These are phyloP conservation scores for Coelopa frigida DNA, from an alignment of 1,140 invertebrate species.

Conservation along the genomic window DNA sequence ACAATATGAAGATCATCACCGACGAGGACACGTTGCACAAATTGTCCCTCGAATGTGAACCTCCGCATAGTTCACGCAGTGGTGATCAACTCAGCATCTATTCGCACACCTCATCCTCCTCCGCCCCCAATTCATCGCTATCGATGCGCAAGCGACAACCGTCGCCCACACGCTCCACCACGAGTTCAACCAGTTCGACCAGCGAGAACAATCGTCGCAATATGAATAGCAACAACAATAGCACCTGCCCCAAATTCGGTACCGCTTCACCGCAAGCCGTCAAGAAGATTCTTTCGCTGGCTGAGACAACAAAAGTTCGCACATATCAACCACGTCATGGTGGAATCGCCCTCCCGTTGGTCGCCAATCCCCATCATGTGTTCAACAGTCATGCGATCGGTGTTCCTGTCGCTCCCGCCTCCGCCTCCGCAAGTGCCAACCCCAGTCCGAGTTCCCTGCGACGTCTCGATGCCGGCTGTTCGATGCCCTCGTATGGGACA, in stretches of 20 bases:
- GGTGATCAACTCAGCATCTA: slow-evolving; percentile 40
- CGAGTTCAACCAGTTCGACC: slow-evolving; percentile 84
- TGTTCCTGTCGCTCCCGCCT: slow-evolving; percentile 12
- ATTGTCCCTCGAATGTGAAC: slow-evolving; percentile 86
- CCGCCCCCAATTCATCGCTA: slow-evolving; percentile 36
- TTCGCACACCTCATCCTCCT: slow-evolving; percentile 27
- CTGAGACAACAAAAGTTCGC: slow-evolving; percentile 77
- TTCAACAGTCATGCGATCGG: slow-evolving; percentile 23
- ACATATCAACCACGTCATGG: slow-evolving; percentile 62
- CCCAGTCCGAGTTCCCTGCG: slow-evolving; percentile 57
- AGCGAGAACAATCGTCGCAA: slow-evolving; percentile 84
- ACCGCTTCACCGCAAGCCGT: slow-evolving; percentile 94
- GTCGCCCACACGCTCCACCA: slow-evolving; percentile 69
- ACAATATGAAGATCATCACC: slow-evolving; percentile 75
- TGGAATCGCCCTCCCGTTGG: slow-evolving; percentile 18
- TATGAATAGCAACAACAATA: slow-evolving; percentile 70
- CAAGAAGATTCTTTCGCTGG: slow-evolving; percentile 82
- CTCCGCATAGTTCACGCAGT: slow-evolving; percentile 48
- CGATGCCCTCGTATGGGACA: slow-evolving; percentile 27
- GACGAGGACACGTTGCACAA: slow-evolving; percentile 86
- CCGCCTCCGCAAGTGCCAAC: slow-evolving; percentile 22
- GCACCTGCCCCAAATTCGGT: slow-evolving; percentile 67
- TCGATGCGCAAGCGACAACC: slow-evolving; percentile 57
- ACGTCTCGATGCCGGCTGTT: slow-evolving; percentile 53
- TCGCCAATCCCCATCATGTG: slow-evolving; percentile 32